Evolutionary conservation across 2,888 invertebrate genomes (phyloP).

Genomic region (Tinea trinotella): DNA sequence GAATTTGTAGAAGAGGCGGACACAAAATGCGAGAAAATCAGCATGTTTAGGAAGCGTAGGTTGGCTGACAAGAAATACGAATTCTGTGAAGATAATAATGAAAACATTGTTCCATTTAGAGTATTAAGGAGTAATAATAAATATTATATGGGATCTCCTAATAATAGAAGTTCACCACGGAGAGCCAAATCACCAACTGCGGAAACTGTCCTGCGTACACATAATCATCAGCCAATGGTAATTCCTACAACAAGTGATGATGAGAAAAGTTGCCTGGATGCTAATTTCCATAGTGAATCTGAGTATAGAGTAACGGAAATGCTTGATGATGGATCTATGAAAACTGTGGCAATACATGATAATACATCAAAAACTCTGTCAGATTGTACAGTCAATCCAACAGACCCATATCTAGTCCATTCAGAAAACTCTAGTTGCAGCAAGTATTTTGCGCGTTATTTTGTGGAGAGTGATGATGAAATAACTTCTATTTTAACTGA

Average conservation of each 20-base stretch:
- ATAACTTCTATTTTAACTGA: constrained; percentile 80
- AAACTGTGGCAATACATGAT: constrained; percentile 63
- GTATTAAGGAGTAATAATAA: constrained; percentile 72
- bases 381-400: constrained; percentile 55
- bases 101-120: constrained; percentile 77
- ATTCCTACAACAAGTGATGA: constrained; percentile 44
- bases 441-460: constrained; percentile 77
- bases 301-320: constrained; percentile 66
- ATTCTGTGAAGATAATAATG: constrained; percentile 84
- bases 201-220: constrained; percentile 57
- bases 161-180: constrained; percentile 35
- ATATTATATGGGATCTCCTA: constrained; percentile 57
- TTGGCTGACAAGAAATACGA: constrained; percentile 94
- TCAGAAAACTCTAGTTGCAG: constrained; percentile 74
- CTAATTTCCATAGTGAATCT: constrained; percentile 50
- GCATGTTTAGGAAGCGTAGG: constrained; percentile 85
- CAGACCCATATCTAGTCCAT: constrained; percentile 64
- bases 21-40: constrained; percentile 87
- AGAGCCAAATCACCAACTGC: constrained; percentile 58
- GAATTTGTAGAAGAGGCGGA: constrained; percentile 89
- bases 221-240: constrained; percentile 52
- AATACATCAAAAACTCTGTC: constrained; percentile 66
- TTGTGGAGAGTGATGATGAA: constrained; percentile 80
- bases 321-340: constrained; percentile 65
- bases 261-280: constrained; percentile 34